Conservation (phyloP, 2,888 invertebrate genomes). For the Aspidiotus rigidus region DNA sequence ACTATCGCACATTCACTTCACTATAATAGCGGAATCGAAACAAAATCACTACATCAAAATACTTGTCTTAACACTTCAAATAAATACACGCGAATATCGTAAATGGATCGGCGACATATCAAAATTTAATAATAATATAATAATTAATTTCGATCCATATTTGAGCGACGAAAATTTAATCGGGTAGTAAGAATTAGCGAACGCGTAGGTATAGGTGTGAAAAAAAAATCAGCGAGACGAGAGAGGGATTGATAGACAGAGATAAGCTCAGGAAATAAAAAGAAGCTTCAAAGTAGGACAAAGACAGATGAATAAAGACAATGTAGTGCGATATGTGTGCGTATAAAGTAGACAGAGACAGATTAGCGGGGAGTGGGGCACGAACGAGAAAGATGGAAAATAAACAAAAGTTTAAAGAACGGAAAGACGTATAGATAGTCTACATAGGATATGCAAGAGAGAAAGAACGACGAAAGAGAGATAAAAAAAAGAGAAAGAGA, state of each 20-base stretch:
- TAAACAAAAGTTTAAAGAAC: background rate
- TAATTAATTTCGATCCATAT: too few species aligned
- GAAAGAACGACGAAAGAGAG: slow-evolving; percentile 11
- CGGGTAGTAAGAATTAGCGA: too few species aligned
- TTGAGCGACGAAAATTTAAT: too few species aligned
- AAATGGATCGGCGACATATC: too few species aligned
- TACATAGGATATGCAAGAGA: background rate
- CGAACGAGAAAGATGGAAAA: background rate
- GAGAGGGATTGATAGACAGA: background rate
- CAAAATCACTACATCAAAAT: too few species aligned
- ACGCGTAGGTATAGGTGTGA: background rate
- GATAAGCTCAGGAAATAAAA: background rate
- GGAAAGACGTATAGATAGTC: too few species aligned
- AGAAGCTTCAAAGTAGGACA: background rate
- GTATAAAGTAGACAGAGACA: slow-evolving; percentile 3
- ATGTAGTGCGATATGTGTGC: background rate
- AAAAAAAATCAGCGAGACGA: background rate
- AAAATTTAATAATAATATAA: too few species aligned
- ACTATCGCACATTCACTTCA: too few species aligned
- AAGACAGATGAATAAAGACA: too few species aligned
- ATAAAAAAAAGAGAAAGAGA: slow-evolving; percentile 12
- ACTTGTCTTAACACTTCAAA: too few species aligned
- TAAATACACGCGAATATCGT: too few species aligned
- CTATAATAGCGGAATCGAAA: too few species aligned
- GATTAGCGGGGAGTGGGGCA: background rate